Conservation (phyloP, 2,888 invertebrate species). For the Eristalis intricaria region DNA sequence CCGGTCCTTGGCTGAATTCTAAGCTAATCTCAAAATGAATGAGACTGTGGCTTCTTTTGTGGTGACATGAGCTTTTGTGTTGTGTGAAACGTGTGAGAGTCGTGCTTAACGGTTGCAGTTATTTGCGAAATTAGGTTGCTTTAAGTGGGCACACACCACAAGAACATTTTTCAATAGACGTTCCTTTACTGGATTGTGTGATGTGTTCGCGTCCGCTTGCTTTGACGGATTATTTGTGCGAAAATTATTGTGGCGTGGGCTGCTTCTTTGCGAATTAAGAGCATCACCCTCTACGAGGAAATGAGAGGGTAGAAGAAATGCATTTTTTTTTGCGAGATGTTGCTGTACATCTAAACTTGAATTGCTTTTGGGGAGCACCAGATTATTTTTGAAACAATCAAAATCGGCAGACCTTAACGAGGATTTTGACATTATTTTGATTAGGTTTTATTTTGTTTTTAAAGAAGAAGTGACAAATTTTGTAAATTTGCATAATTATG, state of each 20-base stretch:
- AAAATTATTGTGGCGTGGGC: background rate
- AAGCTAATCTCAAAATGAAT: background rate
- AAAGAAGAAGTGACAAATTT: background rate
- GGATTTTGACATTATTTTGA: background rate
- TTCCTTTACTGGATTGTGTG: no score
- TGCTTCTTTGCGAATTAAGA: background rate
- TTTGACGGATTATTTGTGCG: background rate
- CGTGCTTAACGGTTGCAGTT: slow-evolving; percentile 45
- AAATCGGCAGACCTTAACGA: background rate
- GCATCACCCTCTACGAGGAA: background rate
- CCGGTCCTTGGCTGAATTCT: background rate
- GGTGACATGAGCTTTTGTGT: slow-evolving; percentile 25
- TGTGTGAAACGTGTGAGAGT: slow-evolving; percentile 36
- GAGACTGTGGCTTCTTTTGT: background rate
- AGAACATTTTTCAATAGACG: background rate
- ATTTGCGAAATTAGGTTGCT: slow-evolving; percentile 56
- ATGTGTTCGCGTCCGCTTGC: background rate
- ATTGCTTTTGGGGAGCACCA: background rate
- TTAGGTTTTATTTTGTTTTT: background rate
- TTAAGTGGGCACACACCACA: slow-evolving; percentile 43
- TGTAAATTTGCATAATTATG: background rate
- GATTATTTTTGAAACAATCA: background rate
- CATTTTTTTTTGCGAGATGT: background rate
- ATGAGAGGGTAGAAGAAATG: background rate
- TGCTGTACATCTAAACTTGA: background rate